Evolutionary conservation across 1,140 invertebrate genomes (phyloP), one percentile per base, ranked within the genome.

Genomic region (Lineus longissimus): DNA sequence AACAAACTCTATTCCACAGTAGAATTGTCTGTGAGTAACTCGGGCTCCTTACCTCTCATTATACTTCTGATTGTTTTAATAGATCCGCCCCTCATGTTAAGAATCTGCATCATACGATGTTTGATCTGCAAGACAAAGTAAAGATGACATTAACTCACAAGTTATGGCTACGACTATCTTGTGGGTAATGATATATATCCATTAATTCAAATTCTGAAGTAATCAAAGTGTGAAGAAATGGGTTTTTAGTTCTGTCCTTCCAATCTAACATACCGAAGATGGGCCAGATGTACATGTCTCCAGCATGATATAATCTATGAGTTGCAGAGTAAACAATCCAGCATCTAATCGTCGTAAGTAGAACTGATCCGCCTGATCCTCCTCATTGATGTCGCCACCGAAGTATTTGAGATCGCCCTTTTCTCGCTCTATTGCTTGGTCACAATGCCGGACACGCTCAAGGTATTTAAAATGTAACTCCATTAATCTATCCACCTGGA

Each of bases 381-480:
- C 82, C 9, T 51, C 47, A 30, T 83, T 81, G 15, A 81, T 59
- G 17, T 74, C 73, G 23, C 76, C 68, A n/a, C 73, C 74, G 1
- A 60, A 45, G 6, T 72, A 65, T 30, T 73, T 72, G 23, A 76
- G 41, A 51, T 68, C 66, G 70, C 77, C 64, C 79, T 83, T 80
- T 62, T 88, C 85, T 61, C 84, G 78, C 67, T 90, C 88, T 69
- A 92, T 88, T 69, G 73, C 84, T 51, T 87, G 87, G 82, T 97
- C 94, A n/a, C 91, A 87, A 56, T 86, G 84, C 71, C 95, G 89
- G 0, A 97, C 92, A 84, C 94, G 95, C 73, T 95, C 92, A 70
- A 95, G 86, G 83, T 98, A 99, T 79, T 98, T 97, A 71, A 98
- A 95, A 84, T 98, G 95, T 47, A 99, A 83, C 81, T 99, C 97